Conservation (phyloP, 2,797 vertebrate species). For the Cyclopterus lumpus region DNA sequence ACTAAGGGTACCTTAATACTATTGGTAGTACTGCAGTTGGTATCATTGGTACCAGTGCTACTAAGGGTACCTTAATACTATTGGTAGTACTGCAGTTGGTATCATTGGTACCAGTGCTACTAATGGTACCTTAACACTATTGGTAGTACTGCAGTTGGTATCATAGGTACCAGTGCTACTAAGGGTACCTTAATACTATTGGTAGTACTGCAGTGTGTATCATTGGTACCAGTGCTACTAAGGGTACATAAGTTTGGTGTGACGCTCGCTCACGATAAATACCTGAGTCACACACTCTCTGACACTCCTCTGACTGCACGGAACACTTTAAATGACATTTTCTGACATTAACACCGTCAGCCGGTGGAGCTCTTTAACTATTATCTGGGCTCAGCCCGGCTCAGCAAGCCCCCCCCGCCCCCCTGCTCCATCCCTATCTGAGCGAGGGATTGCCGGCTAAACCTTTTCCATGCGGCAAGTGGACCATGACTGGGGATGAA, state of each 20-base stretch:
- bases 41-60: too few species aligned
- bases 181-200: too few species aligned
- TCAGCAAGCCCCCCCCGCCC: background rate
- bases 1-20: too few species aligned
- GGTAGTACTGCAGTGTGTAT: background rate
- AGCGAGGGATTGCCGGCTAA: slow-evolving; percentile 45
- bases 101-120: background rate
- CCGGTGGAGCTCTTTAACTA: slow-evolving; percentile 17
- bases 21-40: too few species aligned
- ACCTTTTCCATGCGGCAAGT: slow-evolving; percentile 51
- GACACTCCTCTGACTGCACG: background rate
- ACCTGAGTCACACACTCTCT: background rate
- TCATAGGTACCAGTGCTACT: background rate
- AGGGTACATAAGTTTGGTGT: background rate
- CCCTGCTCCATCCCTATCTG: slow-evolving; percentile 32
- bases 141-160: background rate
- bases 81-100: too few species aligned
- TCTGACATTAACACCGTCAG: slow-evolving; percentile 18
- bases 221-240: background rate
- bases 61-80: too few species aligned
- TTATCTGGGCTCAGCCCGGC: slow-evolving; percentile 31
- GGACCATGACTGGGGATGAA: slow-evolving; percentile 63
- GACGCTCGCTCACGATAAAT: too few species aligned
- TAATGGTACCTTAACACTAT: background rate
- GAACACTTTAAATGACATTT: slow-evolving; percentile 9